Evolutionary conservation across 2,797 vertebrate species (phyloP).

Genomic region (Micropoecilia bifurca): DNA sequence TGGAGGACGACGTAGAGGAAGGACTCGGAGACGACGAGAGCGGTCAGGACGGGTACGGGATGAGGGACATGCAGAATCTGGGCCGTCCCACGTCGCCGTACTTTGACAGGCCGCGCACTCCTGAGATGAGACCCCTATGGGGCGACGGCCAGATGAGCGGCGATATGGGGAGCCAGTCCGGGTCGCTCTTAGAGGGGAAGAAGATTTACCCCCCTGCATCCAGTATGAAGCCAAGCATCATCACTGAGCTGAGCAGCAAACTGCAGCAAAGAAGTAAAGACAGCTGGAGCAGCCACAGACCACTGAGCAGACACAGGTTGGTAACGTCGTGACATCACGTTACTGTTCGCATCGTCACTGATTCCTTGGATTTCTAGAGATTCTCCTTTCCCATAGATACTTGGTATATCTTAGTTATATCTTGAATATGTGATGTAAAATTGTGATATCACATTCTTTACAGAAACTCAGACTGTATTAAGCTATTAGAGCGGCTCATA

Average conservation of each 20-base stretch:
- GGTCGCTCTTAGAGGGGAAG: slow-evolving; percentile 76
- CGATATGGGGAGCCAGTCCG: slow-evolving; percentile 63
- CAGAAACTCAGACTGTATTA: not conserved
- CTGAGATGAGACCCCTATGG: slow-evolving; percentile 83
- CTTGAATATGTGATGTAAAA: too few relatives aligned
- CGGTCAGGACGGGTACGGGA: slow-evolving; percentile 73
- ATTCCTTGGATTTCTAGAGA: not conserved
- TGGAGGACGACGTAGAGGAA: slow-evolving; percentile 75
- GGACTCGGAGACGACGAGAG: slow-evolving; percentile 64
- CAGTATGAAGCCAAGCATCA: slow-evolving; percentile 91
- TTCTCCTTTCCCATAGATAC: not conserved
- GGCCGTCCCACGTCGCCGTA: slow-evolving; percentile 81
- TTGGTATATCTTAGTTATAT: not conserved
- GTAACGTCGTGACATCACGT: slow-evolving; percentile 14
- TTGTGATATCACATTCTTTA: not conserved
- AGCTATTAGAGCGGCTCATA: not conserved
- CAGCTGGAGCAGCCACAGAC: slow-evolving; percentile 82
- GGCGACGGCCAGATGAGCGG: slow-evolving; percentile 70
- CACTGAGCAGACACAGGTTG: slow-evolving; percentile 88
- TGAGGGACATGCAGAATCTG: slow-evolving; percentile 76
- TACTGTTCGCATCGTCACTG: slow-evolving; percentile 6
- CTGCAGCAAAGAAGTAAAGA: slow-evolving; percentile 88
- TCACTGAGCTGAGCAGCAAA: slow-evolving; percentile 92
- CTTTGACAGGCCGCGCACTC: slow-evolving; percentile 82
- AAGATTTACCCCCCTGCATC: slow-evolving; percentile 84